phyloP scores from a whole-genome alignment of 2,797 vertebrate genomes.

The Acestrorhynchus altus region DNA sequence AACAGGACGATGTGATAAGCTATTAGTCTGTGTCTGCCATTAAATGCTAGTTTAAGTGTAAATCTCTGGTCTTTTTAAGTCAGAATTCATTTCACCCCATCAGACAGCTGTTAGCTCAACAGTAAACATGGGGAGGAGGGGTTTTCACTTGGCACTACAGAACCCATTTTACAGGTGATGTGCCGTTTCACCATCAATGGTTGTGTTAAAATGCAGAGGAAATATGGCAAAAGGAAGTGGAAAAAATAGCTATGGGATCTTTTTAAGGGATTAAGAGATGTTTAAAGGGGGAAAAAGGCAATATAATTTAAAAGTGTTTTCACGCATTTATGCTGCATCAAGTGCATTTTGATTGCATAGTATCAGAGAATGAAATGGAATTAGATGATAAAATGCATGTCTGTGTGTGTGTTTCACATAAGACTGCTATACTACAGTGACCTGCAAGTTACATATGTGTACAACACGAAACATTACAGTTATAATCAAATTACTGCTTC shows the following conservation, averaged over 20 bases:
- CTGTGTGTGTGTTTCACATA: not conserved
- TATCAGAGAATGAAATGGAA: no score
- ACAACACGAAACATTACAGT: not conserved
- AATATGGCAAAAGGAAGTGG: not conserved
- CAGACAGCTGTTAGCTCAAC: not conserved
- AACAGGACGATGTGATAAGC: slow-evolving; percentile 34
- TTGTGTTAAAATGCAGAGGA: not conserved
- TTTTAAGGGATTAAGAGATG: not conserved
- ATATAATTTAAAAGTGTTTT: not conserved
- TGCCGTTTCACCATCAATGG: not conserved
- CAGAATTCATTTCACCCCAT: not conserved
- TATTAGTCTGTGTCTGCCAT: slow-evolving; percentile 26
- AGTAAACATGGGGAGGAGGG: not conserved
- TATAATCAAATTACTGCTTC: slow-evolving; percentile 24
- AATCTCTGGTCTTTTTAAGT: slow-evolving; percentile 27
- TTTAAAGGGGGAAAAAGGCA: not conserved
- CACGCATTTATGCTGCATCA: not conserved
- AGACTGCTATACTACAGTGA: not conserved
- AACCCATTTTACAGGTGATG: slow-evolving; percentile 3
- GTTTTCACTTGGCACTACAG: not conserved
- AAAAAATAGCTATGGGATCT: not conserved
- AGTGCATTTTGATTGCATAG: not conserved
- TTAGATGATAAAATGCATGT: no score
- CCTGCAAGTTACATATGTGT: not conserved
- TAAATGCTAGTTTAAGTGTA: slow-evolving; percentile 30